Conservation (phyloP, 1,140 invertebrate genomes). For the Forficula auricularia region DNA sequence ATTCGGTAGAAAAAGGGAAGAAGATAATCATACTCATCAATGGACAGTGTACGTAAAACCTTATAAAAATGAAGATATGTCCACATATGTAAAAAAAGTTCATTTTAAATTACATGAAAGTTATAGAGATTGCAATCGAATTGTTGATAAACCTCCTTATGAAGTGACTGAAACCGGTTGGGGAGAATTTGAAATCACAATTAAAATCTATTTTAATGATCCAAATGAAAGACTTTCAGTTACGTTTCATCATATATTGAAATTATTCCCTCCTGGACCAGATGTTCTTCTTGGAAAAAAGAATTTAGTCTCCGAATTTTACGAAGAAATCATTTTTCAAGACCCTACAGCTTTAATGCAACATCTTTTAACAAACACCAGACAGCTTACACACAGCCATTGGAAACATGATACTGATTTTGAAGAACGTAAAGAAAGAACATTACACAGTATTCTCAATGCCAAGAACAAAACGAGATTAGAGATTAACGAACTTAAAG, state of each 20-base stretch:
- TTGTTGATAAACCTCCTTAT: conserved; percentile 87
- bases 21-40: conserved; percentile 96
- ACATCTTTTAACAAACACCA: conserved; percentile 58
- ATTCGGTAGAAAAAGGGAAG: conserved; percentile 94
- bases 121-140: conserved; percentile 85
- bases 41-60: conserved; percentile 98
- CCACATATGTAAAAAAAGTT: conserved; percentile 86
- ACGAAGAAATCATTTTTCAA: conserved; percentile 95
- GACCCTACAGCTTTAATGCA: conserved; percentile 90
- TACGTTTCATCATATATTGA: conserved; percentile 88
- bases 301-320: conserved; percentile 78
- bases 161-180: conserved; percentile 97
- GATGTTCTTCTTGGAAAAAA: conserved; percentile 49
- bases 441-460: conserved; percentile 54
- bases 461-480: conserved; percentile 67
- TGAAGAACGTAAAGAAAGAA: conserved; percentile 76
- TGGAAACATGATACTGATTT: conserved; percentile 86
- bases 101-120: conserved; percentile 97
- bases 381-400: conserved; percentile 49
- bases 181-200: conserved; percentile 99
- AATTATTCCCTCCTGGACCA: conserved; percentile 74
- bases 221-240: conserved; percentile 79
- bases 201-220: conserved; percentile 96
- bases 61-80: conserved; percentile 86
- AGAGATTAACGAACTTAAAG: conserved; percentile 74